Evolutionary conservation across 2,888 invertebrate species (phyloP).

Genomic region (Dryadula phaetusa): DNA sequence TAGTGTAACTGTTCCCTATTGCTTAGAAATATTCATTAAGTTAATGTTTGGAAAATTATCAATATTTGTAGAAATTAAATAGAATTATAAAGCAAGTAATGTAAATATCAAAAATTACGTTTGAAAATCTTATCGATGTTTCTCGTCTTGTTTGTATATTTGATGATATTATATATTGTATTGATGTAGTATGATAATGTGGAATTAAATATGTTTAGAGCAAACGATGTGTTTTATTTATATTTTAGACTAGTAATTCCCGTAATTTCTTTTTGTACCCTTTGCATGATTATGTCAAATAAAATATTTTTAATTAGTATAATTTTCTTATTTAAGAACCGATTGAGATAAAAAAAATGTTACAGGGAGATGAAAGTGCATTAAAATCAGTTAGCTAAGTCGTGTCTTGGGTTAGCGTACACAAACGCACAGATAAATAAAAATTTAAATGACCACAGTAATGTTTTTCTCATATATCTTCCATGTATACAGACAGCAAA

Average conservation of each 20-base stretch:
- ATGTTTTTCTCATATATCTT: too few species aligned
- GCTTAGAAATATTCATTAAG: background rate
- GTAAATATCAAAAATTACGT: slow-evolving; percentile 19
- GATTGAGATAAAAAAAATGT: too few species aligned
- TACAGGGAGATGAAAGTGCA: too few species aligned
- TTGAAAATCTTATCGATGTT: slow-evolving; percentile 20
- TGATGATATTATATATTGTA: slow-evolving; percentile 46
- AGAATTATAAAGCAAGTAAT: slow-evolving; percentile 21
- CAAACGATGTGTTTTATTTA: slow-evolving; percentile 24
- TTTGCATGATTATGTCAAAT: too few species aligned
- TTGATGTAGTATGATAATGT: slow-evolving; percentile 48
- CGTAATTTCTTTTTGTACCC: too few species aligned
- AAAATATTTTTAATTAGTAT: too few species aligned
- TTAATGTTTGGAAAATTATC: background rate
- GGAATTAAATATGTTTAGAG: slow-evolving; percentile 45
- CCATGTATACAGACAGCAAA: too few species aligned
- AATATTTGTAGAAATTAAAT: background rate
- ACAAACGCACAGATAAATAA: too few species aligned
- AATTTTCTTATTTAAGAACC: too few species aligned
- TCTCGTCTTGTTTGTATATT: slow-evolving; percentile 48
- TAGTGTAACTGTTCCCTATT: background rate
- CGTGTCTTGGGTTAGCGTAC: too few species aligned
- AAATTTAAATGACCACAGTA: too few species aligned
- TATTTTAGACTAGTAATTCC: background rate
- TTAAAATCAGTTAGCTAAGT: too few species aligned